Conservation (phyloP, 1,140 invertebrate species). For the Pseudomyrmex pallidus region DNA sequence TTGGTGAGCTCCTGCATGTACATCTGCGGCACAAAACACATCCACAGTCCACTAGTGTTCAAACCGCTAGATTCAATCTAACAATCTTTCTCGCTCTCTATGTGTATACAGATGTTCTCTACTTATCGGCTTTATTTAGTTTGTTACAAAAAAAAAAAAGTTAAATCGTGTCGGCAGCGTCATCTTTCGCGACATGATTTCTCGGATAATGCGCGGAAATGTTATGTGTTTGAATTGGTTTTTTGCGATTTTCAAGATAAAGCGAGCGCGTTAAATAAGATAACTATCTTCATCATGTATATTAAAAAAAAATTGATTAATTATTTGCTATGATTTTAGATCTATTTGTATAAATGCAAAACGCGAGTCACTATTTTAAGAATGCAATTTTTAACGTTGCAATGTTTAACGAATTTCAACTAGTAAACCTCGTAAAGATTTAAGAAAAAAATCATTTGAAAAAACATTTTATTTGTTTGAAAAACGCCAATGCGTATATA, state of each 20-base stretch:
- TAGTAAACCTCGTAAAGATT: too few species aligned
- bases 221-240: slow-evolving; percentile 10
- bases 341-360: too few species aligned
- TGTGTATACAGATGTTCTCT: slow-evolving; percentile 20
- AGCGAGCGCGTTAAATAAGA: slow-evolving; percentile 22
- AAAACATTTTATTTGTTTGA: background rate
- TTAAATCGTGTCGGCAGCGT: slow-evolving; percentile 36
- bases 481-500: background rate
- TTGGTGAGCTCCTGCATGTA: slow-evolving; percentile 95
- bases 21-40: slow-evolving; percentile 88
- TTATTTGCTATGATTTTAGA: too few species aligned
- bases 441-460: too few species aligned
- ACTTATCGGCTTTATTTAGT: background rate
- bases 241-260: slow-evolving; percentile 15
- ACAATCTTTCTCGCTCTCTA: slow-evolving; percentile 57
- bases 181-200: slow-evolving; percentile 30
- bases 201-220: slow-evolving; percentile 3
- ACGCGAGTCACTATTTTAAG: too few species aligned
- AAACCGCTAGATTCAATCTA: slow-evolving; percentile 78
- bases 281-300: slow-evolving; percentile 25
- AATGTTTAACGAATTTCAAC: too few species aligned
- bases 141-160: background rate
- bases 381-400: too few species aligned
- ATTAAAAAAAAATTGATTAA: too few species aligned
- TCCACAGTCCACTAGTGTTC: slow-evolving; percentile 85